phyloP scores from a whole-genome alignment of 2,797 vertebrate species.

The Podarcis lilfordi region DNA sequence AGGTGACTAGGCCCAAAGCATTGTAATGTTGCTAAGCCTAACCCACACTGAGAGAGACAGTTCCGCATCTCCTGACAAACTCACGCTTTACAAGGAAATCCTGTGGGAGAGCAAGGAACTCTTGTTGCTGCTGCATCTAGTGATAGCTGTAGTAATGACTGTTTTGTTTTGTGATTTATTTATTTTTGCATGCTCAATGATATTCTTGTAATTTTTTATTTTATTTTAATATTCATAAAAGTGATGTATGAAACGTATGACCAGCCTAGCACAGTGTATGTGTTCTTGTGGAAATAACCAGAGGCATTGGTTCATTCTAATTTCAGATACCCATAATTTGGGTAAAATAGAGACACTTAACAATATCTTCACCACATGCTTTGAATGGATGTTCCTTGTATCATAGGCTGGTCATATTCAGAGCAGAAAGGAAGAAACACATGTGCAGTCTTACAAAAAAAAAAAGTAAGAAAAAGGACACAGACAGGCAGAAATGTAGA shows the following conservation, averaged over 20 bases:
- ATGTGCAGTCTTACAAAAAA: slow-evolving; percentile 51
- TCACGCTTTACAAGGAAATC: too few relatives aligned
- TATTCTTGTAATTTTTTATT: background rate
- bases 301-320: slow-evolving; percentile 70
- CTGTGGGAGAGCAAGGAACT: too few relatives aligned
- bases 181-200: background rate
- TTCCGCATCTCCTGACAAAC: background rate
- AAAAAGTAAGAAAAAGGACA: slow-evolving; percentile 22
- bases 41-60: too few relatives aligned
- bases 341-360: slow-evolving; percentile 58
- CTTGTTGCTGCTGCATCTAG: too few relatives aligned
- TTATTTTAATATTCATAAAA: slow-evolving; percentile 58
- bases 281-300: slow-evolving; percentile 71
- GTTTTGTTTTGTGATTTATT: background rate
- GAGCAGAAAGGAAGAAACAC: slow-evolving; percentile 60
- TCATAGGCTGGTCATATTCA: slow-evolving; percentile 73
- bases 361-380: slow-evolving; percentile 68
- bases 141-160: background rate
- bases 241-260: slow-evolving; percentile 72
- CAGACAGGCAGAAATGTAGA: slow-evolving; percentile 49
- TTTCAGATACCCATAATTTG: slow-evolving; percentile 64
- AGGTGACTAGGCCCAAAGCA: background rate
- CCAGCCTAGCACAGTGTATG: slow-evolving; percentile 69
- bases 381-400: slow-evolving; percentile 53
- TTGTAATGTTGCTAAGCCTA: background rate